Conservation (phyloP, 2,888 invertebrate genomes). For the Baronia brevicornis region DNA sequence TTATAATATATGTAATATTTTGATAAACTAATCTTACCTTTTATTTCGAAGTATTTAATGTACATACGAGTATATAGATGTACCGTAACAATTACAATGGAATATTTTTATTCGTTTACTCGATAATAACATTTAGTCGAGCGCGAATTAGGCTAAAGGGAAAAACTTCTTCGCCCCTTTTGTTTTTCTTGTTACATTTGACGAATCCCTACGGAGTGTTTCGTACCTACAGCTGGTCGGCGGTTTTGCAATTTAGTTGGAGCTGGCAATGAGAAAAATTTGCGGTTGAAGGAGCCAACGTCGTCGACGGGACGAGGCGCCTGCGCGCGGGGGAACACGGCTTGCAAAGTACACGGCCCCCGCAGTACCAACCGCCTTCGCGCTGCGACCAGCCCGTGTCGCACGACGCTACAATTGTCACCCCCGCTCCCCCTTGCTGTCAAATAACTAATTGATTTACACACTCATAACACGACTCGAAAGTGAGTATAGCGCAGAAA, state of each 20-base stretch:
- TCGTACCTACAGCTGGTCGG: slow-evolving; percentile 50
- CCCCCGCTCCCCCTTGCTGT: slow-evolving; percentile 38
- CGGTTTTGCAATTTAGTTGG: slow-evolving; percentile 66
- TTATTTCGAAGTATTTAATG: too few species aligned
- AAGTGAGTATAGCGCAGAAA: slow-evolving; percentile 18
- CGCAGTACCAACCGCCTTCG: slow-evolving; percentile 38
- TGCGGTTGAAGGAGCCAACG: slow-evolving; percentile 31
- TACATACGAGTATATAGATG: too few species aligned
- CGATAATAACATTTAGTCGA: too few species aligned
- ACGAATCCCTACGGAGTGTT: slow-evolving; percentile 46
- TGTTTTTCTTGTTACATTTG: slow-evolving; percentile 59
- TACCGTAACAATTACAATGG: too few species aligned
- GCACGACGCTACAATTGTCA: slow-evolving; percentile 19
- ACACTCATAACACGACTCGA: slow-evolving; percentile 35
- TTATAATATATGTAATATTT: too few species aligned
- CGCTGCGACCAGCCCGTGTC: slow-evolving; percentile 35
- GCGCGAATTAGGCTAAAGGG: too few species aligned
- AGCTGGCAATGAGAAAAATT: slow-evolving; percentile 63
- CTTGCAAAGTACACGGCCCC: slow-evolving; percentile 33
- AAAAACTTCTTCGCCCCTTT: slow-evolving; percentile 29
- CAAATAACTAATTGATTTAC: slow-evolving; percentile 63
- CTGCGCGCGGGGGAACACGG: slow-evolving; percentile 34
- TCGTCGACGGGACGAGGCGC: slow-evolving; percentile 29
- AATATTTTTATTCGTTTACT: too few species aligned
- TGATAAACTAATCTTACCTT: too few species aligned